A percentile compares a stretch with the other conserved stretches of the same genome.
Conservation (phyloP, 2,113 vertebrate genomes). For the Atractosteus spatula region DNA sequence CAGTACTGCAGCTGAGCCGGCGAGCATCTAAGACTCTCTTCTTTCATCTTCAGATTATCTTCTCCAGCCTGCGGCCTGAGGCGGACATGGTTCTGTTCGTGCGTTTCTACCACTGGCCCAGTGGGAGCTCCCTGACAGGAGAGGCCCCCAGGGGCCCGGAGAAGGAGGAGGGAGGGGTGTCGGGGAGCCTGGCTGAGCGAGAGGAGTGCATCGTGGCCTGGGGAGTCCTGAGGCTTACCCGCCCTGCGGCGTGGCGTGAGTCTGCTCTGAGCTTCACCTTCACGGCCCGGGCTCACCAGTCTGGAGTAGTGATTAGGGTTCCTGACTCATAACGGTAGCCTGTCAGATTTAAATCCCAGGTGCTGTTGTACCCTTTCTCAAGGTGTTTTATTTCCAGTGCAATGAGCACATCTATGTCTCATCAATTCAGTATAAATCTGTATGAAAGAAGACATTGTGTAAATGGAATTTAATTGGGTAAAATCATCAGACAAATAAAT, state of each 20-base stretch:
- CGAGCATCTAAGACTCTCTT: not conserved
- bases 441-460: too few species aligned
- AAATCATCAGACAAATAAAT: too few species aligned
- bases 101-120: slow-evolving; percentile 45
- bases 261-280: not conserved
- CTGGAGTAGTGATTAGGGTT: too few species aligned
- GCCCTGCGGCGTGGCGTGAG: not conserved
- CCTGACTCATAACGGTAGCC: too few species aligned
- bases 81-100: slow-evolving; percentile 41
- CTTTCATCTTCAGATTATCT: slow-evolving; percentile 26
- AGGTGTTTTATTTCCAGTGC: too few species aligned
- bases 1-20: not conserved
- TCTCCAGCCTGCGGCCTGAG: slow-evolving; percentile 23
- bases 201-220: slow-evolving; percentile 39
- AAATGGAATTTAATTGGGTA: too few species aligned
- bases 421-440: too few species aligned
- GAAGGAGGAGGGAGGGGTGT: slow-evolving; percentile 11
- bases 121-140: slow-evolving; percentile 19
- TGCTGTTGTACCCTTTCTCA: too few species aligned
- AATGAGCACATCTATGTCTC: too few species aligned
- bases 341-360: too few species aligned
- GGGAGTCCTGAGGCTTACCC: slow-evolving; percentile 30
- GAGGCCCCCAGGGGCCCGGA: slow-evolving; percentile 22
- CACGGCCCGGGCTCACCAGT: too few species aligned
- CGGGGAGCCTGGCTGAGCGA: slow-evolving; percentile 23